phyloP scores from a whole-genome alignment of 2,113 vertebrate species.

The Potamarius usumacintae region DNA sequence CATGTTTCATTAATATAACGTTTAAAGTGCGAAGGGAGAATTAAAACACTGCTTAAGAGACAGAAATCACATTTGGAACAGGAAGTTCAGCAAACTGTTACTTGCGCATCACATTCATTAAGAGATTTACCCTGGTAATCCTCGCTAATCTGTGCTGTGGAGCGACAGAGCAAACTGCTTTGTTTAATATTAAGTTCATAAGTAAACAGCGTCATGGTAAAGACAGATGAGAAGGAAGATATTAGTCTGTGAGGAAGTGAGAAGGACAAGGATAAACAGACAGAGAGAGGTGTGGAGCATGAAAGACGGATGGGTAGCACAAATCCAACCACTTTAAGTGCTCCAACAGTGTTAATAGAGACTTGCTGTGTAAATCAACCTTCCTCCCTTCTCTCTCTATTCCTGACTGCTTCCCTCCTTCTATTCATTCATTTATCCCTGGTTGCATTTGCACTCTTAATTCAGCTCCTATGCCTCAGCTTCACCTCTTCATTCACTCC shows the following conservation, averaged over 20 bases:
- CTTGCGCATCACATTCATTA: slow-evolving; percentile 44
- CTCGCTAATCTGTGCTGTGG: slow-evolving; percentile 38
- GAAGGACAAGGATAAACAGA: not conserved
- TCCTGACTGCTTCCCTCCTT: not conserved
- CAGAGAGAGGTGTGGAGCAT: slow-evolving; percentile 39
- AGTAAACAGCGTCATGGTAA: slow-evolving; percentile 40
- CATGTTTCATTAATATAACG: not conserved
- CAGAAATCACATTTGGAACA: not conserved
- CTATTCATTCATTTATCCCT: slow-evolving; percentile 31
- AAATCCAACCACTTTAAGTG: slow-evolving; percentile 36
- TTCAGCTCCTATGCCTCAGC: slow-evolving; percentile 21
- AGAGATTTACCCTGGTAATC: slow-evolving; percentile 51
- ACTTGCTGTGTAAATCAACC: slow-evolving; percentile 50
- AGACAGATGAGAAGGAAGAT: not conserved
- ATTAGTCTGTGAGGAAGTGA: slow-evolving; percentile 10
- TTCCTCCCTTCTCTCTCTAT: slow-evolving; percentile 3
- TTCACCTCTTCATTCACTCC: slow-evolving; percentile 34
- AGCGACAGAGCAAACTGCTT: slow-evolving; percentile 13
- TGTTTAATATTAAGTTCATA: slow-evolving; percentile 34
- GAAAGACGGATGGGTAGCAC: slow-evolving; percentile 28
- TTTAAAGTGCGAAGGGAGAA: not conserved
- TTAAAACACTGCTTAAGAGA: not conserved
- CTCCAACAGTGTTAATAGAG: slow-evolving; percentile 29
- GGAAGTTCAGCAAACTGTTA: slow-evolving; percentile 28
- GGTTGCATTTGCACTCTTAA: not conserved